A percentile compares a stretch with the other conserved stretches of the same genome.
phyloP scores from a whole-genome alignment of 2,888 invertebrate species.

The Tetragnatha montana region DNA sequence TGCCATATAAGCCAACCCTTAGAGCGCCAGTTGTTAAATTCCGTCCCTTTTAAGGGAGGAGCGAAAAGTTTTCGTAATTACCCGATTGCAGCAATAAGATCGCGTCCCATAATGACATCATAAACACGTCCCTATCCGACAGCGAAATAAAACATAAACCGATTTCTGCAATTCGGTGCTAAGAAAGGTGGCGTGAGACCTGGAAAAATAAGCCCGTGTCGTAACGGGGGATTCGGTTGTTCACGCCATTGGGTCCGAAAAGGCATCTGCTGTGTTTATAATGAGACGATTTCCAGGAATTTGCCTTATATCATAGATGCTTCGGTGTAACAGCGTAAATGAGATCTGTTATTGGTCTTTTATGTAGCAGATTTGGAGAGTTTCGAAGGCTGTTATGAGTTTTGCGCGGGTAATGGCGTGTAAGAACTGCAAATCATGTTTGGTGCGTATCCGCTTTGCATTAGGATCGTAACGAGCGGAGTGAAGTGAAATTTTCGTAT shows the following conservation, averaged over 20 bases:
- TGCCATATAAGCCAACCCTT: background rate
- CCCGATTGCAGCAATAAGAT: constrained; percentile 38
- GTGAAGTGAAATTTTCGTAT: background rate
- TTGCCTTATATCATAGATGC: background rate
- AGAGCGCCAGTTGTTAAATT: constrained; percentile 34
- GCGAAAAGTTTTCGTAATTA: constrained; percentile 57
- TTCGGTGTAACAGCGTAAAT: background rate
- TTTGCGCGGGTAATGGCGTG: background rate
- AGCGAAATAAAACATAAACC: constrained; percentile 52
- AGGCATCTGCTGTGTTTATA: background rate
- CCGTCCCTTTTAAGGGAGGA: constrained; percentile 22
- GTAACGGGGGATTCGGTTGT: background rate
- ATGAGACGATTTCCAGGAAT: background rate
- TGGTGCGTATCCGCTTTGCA: background rate
- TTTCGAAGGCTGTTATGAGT: background rate
- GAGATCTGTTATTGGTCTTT: constrained; percentile 1
- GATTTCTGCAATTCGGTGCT: constrained; percentile 18
- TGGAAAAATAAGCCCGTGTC: background rate
- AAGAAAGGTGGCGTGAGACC: constrained; percentile 15
- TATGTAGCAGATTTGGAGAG: background rate
- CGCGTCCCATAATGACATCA: constrained; percentile 55
- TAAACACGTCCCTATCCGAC: constrained; percentile 43
- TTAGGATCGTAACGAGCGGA: background rate
- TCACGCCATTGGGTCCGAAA: background rate
- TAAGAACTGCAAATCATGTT: background rate